Base-by-base conservation (phyloP, 1,140 invertebrate genomes). In the Magallana gigas region DNA sequence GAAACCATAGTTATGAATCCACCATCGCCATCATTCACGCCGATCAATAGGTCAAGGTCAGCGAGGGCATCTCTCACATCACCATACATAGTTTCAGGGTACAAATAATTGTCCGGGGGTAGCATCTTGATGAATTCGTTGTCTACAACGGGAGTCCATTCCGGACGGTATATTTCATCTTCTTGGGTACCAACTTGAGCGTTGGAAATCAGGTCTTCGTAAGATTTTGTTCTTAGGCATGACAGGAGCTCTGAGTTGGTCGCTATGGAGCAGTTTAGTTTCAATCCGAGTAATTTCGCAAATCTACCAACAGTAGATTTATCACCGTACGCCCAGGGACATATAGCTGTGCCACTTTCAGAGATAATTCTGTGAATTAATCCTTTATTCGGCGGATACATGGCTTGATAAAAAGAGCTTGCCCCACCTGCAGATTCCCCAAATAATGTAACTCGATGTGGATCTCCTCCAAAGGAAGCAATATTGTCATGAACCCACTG, bases 361-460 rank as follows among this genome's bases (percentile, higher is more conserved):
- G 89, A 60, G 58, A 91, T 91, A 57, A 88, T 81, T 60, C 90
- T 64, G 36, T 87, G 29, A 5, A 91, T 59, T 48, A 91, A 58
- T 0, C 86, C 88, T 57, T 86, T 86, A 62, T 91, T 89, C 0
- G 23, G 12, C 8, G 91, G 90, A 84, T 90, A 89, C 58, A 91
- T 85, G n/a, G 87, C 84, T 11, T 90, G 91, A 23, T 89, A 89
- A 7, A 89, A 82, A n/a, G 90, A 86, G 64, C 86, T 89, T 3
- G 87, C 87, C 3, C 88, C 92, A 1, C 92, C 92, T 11, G 92
- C 92, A 5, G 90, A 91, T 87, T 92, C 88, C 57, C 92, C 92
- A 84, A 91, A 92, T 57, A 92, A 18, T 2, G 92, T 92, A 7
- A 92, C 91, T 57, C 76, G 71, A 5, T 48, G 62, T 5, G 87